Conservation (phyloP, 2,888 invertebrate species). For the Scrobipalpa costella region DNA sequence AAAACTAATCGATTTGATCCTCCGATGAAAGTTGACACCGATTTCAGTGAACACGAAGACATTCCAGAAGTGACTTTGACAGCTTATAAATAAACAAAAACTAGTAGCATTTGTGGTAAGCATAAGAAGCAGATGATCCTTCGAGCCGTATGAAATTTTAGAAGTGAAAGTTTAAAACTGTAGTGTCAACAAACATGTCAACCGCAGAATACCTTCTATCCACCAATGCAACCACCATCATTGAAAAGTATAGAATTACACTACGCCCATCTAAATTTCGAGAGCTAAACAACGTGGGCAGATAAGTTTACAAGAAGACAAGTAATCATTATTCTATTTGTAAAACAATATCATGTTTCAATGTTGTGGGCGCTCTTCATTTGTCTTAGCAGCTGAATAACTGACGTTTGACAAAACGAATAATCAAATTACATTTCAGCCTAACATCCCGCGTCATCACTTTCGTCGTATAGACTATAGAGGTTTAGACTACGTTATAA, state of each 20-base stretch:
- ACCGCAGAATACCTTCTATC: conserved; percentile 48
- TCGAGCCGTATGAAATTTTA: conserved; percentile 21
- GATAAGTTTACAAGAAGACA: conserved; percentile 48
- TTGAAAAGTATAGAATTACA: conserved; percentile 39
- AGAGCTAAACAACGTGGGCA: conserved; percentile 46
- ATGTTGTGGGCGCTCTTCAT: conserved; percentile 27
- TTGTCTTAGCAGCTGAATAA: conserved; percentile 27
- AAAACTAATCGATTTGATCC: not conserved
- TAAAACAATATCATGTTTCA: conserved; percentile 44
- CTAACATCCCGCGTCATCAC: too few species aligned
- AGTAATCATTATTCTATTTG: conserved; percentile 42
- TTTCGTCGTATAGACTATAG: too few species aligned
- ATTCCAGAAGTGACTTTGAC: not conserved
- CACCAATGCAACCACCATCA: conserved; percentile 45
- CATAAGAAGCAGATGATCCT: too few species aligned
- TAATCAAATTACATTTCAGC: conserved; percentile 29
- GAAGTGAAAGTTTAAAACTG: conserved; percentile 45
- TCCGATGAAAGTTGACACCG: not conserved
- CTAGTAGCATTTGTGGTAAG: not conserved
- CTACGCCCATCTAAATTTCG: conserved; percentile 37
- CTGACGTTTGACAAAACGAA: conserved; percentile 31
- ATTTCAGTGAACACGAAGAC: conserved; percentile 2
- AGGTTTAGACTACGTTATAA: too few species aligned
- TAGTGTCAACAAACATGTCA: conserved; percentile 35
- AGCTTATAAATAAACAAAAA: conserved; percentile 10